A percentile compares a stretch with the other conserved stretches of the same genome.
Conservation (phyloP, 2,113 vertebrate genomes). For the Zosterops hypoxanthus region DNA sequence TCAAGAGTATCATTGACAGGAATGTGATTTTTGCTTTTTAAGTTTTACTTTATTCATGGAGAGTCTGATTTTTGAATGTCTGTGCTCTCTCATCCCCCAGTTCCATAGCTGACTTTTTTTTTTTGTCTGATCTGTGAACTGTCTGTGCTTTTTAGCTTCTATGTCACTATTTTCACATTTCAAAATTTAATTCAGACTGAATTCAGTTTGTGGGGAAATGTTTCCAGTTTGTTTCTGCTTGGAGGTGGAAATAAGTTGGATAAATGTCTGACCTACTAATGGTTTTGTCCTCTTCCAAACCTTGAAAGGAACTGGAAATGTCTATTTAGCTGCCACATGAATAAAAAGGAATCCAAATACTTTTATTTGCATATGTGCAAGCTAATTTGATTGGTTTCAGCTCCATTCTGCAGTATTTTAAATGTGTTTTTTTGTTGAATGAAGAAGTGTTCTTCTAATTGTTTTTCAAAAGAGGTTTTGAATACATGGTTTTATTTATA, state of each 20-base stretch:
- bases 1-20: too few species aligned
- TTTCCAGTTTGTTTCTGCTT: not conserved
- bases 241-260: not conserved
- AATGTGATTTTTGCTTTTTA: not conserved
- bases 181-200: not conserved
- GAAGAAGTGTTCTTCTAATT: not conserved
- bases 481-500: not conserved
- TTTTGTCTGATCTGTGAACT: not conserved
- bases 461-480: not conserved
- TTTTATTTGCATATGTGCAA: not conserved
- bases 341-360: not conserved
- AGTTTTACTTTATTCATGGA: not conserved
- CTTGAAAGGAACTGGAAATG: not conserved
- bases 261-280: not conserved
- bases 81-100: accelerated
- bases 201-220: not conserved
- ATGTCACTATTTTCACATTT: not conserved
- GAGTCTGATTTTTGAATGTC: not conserved
- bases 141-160: not conserved
- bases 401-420: not conserved
- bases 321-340: not conserved
- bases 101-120: not conserved
- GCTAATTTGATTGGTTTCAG: not conserved
- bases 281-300: not conserved
- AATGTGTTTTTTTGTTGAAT: not conserved